Evolutionary conservation across 2,797 vertebrate species (phyloP), one percentile per base, ranked within the genome.

Genomic region (Sebastolobus alascanus): DNA sequence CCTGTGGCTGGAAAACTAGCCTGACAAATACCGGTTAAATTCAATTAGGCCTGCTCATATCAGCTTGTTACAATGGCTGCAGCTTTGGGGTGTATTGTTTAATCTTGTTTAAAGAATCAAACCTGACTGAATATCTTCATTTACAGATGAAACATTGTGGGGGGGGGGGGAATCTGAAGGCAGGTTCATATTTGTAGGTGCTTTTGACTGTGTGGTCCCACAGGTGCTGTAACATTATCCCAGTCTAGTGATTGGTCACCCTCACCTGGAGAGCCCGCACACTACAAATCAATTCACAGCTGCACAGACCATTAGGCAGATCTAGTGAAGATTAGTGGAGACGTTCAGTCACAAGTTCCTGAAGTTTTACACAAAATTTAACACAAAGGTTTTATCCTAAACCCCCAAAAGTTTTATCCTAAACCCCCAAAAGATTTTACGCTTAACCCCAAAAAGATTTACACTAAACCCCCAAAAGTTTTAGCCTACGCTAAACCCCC

Each of bases 221-320:
- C 73, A 46, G 85, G 86, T 80, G 82, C 29, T 61, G 88, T 87
- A 89, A 89, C 80, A 50, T 72, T 56, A 91, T 68, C 4, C 43
- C 43, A 4, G 60, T 72, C 22, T 56, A n/a, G 55, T 25, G 43
- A 65, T 67, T 50, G 29, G 59, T 79, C 84, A 69, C 78, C 54
- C 68, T 89, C 84, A 90, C 91, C 89, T 90, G 86, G 11, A 81
- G 58, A 77, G 60, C 56, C 65, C 9, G 73, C 68, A 37, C 64
- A n/a, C 80, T 55, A 75, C 84, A 88, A 85, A 86, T 86, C 54
- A 87, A 77, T 67, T 80, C 83, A 73, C 83, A 88, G 83, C 85
- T 89, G 86, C 82, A 89, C 75, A 83, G 69, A 40, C 67, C 85
- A 82, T 88, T 77, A 87, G 46, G 22, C 78, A 33, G 78, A 71